Base-by-base conservation (phyloP, 1,140 invertebrate genomes). In the Plectrocnemia conspersa region DNA sequence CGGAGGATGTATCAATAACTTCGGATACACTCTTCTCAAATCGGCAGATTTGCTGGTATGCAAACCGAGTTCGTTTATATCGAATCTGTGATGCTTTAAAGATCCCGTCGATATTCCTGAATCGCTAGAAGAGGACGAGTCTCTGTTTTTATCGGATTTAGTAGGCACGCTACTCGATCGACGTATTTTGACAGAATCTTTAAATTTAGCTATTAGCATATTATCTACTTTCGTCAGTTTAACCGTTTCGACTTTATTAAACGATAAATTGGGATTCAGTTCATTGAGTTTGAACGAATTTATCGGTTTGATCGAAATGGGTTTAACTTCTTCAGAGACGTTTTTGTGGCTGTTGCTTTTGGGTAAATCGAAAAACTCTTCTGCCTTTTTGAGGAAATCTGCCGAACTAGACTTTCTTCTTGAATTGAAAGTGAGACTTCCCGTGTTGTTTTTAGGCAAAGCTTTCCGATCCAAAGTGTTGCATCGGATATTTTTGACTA, bases 111-210 rank as follows among this genome's bases (percentile, higher is more conserved):
- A 83, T 0, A 87, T 83, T 0, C 85, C 85, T 0, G 84, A 86
- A 67, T 88, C 85, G 61, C 85, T 86, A 33, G 83, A 86, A 63
- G 83, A 84, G 7, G 83, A 84, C 0, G 84, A 86, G 63, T 85
- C 84, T 25, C 84, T 69, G 59, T 87, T 86, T 45, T 82, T 78
- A 6, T 74, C 74, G 24, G 80, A 69, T 63, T 84, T 83, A 36
- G 81, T 84, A 21, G 84, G 84, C 3, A 85, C 83, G 32, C 82
- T 88, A 1, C 86, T 89, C 0, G 87, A 89, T 52, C 88, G 71
- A 29, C 86, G 74, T 15, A 86, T 83, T 63, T 83, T 82, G 0
- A 86, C 83, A 4, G 76, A 73, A 15, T 79, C 76, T 35, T 74
- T 72, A 33, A 77, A 74, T 44, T 74, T 68, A 1, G 66, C 65